phyloP scores from a whole-genome alignment of 2,113 vertebrate genomes.

The Pao palembangensis region DNA sequence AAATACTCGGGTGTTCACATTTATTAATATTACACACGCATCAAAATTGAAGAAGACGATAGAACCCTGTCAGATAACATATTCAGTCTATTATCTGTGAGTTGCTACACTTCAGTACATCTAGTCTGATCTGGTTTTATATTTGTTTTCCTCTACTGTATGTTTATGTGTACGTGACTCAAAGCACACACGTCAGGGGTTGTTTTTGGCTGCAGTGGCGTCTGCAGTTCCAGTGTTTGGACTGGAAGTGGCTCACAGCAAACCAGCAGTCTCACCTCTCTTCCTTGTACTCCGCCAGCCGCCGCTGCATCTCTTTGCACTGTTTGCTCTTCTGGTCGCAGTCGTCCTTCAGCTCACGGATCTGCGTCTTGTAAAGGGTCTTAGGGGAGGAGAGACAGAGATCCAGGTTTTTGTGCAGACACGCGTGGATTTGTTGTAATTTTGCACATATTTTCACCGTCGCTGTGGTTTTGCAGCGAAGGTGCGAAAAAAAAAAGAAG shows the following conservation, averaged over 20 bases:
- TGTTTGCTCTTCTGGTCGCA: constrained; percentile 94
- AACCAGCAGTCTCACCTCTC: constrained; percentile 81
- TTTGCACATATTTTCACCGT: constrained; percentile 1
- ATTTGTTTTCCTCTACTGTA: too few species aligned
- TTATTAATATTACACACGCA: not conserved
- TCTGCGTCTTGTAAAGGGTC: constrained; percentile 98
- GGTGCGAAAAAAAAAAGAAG: not conserved
- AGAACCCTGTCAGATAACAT: too few species aligned
- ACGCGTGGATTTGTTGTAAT: not conserved
- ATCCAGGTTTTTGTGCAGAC: not conserved
- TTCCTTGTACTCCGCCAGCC: constrained; percentile 90
- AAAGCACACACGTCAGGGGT: not conserved
- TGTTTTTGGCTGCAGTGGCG: not conserved
- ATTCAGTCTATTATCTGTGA: too few species aligned
- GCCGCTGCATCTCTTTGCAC: constrained; percentile 92
- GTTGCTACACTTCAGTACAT: too few species aligned
- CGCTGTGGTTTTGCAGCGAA: not conserved
- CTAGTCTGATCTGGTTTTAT: too few species aligned
- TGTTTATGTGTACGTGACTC: too few species aligned
- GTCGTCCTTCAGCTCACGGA: constrained; percentile 96
- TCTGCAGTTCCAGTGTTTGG: too few species aligned
- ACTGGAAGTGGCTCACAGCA: not conserved
- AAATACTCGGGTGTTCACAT: not conserved
- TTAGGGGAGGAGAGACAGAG: constrained; percentile 50
- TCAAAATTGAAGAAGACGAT: not conserved